These are phyloP conservation scores for Alitta virens DNA, from an alignment of 2,888 invertebrate genomes.

Conservation along the genomic window DNA sequence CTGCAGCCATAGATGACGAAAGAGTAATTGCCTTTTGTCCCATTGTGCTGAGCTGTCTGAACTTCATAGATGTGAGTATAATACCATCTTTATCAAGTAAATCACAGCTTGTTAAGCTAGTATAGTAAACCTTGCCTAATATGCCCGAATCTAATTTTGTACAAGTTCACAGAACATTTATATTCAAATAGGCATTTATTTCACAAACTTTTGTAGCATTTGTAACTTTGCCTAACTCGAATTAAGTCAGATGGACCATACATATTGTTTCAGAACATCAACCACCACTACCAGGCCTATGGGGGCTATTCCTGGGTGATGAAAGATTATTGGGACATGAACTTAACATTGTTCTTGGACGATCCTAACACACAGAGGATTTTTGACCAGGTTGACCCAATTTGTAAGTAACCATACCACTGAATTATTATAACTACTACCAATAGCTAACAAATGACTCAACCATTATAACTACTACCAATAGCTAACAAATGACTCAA, in stretches of 20 bases:
- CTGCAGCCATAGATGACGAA: neutral
- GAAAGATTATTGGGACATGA: neutral
- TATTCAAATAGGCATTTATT: too few species aligned
- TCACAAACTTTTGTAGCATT: too few species aligned
- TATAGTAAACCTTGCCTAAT: too few species aligned
- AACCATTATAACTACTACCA: too few species aligned
- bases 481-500: too few species aligned
- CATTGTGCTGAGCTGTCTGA: neutral
- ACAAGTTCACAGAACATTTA: too few species aligned
- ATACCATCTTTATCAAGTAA: too few species aligned
- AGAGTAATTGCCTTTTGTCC: neutral
- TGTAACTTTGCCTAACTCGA: neutral
- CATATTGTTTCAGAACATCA: neutral
- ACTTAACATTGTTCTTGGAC: neutral
- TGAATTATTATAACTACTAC: too few species aligned
- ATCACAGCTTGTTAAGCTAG: too few species aligned
- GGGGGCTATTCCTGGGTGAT: neutral
- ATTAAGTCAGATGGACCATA: neutral
- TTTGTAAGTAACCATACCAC: neutral
- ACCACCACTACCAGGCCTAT: neutral
- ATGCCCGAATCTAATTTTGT: too few species aligned
- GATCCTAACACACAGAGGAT: neutral
- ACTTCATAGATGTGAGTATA: neutral
- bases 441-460: too few species aligned
- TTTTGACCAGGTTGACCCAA: neutral